These are phyloP conservation scores for Amphiduros pacificus DNA, from an alignment of 2,888 invertebrate genomes.

Conservation along the genomic window DNA sequence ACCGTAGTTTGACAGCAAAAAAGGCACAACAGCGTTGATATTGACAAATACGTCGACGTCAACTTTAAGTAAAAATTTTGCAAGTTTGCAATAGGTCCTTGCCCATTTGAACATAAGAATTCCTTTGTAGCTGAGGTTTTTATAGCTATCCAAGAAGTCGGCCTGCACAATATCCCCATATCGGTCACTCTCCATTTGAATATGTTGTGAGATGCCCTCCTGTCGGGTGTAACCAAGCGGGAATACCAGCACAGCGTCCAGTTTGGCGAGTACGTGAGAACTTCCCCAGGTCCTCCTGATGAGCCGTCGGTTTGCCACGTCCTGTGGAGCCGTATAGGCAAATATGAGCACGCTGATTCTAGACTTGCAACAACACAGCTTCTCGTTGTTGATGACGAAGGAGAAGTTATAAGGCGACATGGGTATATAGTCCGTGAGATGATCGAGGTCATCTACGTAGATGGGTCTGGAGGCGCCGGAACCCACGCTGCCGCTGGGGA, in stretches of 20 bases:
- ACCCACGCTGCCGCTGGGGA: no score
- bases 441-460: no score
- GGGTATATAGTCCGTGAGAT: neutral
- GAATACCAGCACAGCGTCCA: neutral
- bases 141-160: constrained; percentile 1
- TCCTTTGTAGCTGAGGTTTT: neutral
- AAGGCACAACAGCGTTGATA: neutral
- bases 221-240: neutral
- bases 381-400: neutral
- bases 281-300: neutral
- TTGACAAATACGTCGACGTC: neutral
- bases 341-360: neutral
- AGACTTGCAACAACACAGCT: neutral
- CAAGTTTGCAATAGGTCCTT: neutral
- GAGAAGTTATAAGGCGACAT: constrained; percentile 3
- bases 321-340: neutral
- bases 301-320: neutral
- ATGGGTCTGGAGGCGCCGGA: no score
- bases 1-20: neutral
- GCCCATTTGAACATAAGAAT: neutral
- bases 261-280: neutral
- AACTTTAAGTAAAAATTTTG: neutral
- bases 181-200: neutral
- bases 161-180: neutral
- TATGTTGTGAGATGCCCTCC: neutral